Evolutionary conservation across 1,140 invertebrate genomes (phyloP).

Genomic region (Chlorops oryzae): DNA sequence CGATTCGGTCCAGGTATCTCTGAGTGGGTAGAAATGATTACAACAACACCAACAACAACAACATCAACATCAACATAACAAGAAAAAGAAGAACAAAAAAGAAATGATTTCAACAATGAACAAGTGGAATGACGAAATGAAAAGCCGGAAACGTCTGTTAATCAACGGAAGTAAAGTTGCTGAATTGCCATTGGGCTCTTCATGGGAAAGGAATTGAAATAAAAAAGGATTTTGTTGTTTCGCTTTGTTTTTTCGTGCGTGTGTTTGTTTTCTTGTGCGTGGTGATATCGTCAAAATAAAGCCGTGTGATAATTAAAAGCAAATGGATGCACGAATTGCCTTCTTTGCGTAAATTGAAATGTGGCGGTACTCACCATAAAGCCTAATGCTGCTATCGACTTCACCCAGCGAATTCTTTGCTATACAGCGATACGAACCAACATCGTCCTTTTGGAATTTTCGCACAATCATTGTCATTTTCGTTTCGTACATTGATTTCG

Average conservation of each 20-base stretch:
- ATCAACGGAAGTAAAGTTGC: no score
- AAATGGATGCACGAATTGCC: neutral
- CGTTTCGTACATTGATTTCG: conserved; percentile 72
- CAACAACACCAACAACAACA: conserved; percentile 12
- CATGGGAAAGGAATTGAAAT: no score
- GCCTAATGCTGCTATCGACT: conserved; percentile 78
- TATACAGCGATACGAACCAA: conserved; percentile 80
- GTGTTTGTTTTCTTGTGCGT: no score
- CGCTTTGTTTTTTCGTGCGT: no score
- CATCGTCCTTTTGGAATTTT: conserved; percentile 70
- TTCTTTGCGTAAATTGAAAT: neutral
- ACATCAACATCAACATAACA: conserved; percentile 2
- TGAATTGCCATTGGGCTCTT: no score
- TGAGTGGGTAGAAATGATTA: no score
- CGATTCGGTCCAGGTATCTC: conserved; percentile 54
- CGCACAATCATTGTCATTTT: conserved; percentile 77
- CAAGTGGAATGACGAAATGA: neutral
- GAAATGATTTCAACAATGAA: conserved; percentile 20
- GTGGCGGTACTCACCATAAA: conserved; percentile 72
- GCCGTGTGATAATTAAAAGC: no score
- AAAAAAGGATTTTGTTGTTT: no score
- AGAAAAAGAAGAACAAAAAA: conserved; percentile 1
- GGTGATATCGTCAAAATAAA: no score
- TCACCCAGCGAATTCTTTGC: conserved; percentile 88
- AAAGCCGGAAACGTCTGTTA: no score